A percentile compares a stretch with the other conserved stretches of the same genome.
phyloP scores from a whole-genome alignment of 1,140 invertebrate species.

The Formica selysi region DNA sequence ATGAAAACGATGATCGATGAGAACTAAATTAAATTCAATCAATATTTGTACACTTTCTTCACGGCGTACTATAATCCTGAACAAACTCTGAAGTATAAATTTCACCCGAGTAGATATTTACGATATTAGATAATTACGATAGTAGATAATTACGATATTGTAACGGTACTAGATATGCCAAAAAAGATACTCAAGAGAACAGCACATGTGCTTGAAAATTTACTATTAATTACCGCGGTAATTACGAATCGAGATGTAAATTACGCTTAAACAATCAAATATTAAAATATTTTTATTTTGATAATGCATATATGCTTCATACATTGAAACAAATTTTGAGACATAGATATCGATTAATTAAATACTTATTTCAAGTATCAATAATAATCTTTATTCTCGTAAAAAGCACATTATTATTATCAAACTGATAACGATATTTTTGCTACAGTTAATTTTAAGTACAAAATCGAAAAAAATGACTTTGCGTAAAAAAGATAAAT shows the following conservation, averaged over 20 bases:
- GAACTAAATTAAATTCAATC: not conserved
- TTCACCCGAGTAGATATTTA: not conserved
- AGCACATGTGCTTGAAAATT: not conserved
- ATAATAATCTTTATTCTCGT: not conserved
- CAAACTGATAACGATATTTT: not conserved
- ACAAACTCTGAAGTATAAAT: conserved; percentile 1
- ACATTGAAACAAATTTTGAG: not conserved
- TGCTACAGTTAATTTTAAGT: not conserved
- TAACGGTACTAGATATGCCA: not conserved
- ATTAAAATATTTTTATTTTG: not conserved
- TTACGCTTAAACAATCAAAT: not conserved
- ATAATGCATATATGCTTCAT: not conserved
- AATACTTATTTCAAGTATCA: not conserved
- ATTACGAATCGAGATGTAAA: not conserved
- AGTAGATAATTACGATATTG: not conserved
- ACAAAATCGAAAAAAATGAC: not conserved
- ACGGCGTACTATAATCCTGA: not conserved
- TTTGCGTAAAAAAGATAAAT: not conserved
- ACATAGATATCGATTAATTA: not conserved
- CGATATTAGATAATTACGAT: not conserved
- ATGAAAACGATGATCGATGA: not conserved
- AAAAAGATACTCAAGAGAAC: not conserved
- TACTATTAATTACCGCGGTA: not conserved
- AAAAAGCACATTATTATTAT: not conserved
- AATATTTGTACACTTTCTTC: conserved; percentile 26